Evolutionary conservation across 2,113 vertebrate species (phyloP).

Genomic region (human): GRCh38 chr3:102644501-102645000

Average conservation of each 20-base stretch:
- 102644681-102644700: conserved; percentile 75
- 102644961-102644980: neutral
- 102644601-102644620: neutral
- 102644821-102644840: neutral
- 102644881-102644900: neutral
- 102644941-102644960: neutral
- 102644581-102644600: neutral
- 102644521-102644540: neutral
- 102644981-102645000: neutral
- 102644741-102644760: neutral
- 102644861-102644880: neutral
- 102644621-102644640: conserved; percentile 62
- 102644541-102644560: neutral
- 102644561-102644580: neutral
- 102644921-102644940: neutral
- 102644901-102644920: neutral
- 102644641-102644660: conserved; percentile 53
- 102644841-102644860: neutral
- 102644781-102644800: neutral
- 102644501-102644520: neutral
- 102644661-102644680: conserved; percentile 70
- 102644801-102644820: neutral
- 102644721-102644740: conserved; percentile 60
- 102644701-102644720: conserved; percentile 75
- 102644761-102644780: neutral